These are phyloP conservation scores for Poecilia wingei DNA, from an alignment of 2,797 vertebrate species.

Conservation along the genomic window DNA sequence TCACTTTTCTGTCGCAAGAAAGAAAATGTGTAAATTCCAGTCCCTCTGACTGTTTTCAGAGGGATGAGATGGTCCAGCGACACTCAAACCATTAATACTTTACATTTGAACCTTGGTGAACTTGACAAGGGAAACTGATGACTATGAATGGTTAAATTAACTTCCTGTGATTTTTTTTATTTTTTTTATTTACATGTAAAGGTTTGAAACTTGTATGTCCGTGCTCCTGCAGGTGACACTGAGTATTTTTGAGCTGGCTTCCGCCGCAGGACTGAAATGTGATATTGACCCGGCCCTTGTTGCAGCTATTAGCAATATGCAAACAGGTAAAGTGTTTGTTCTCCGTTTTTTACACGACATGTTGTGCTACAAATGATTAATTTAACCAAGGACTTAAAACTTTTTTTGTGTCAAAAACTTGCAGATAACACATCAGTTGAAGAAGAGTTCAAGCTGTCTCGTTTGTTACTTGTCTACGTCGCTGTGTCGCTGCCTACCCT, in stretches of 20 bases:
- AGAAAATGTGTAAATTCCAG: background rate
- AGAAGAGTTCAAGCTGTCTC: constrained; percentile 91
- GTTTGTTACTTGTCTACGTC: constrained; percentile 90
- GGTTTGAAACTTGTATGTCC: constrained; percentile 2
- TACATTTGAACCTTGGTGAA: background rate
- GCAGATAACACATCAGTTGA: constrained; percentile 87
- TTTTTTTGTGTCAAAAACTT: constrained; percentile 3
- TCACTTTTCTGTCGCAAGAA: background rate
- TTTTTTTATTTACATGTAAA: background rate
- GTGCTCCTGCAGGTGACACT: constrained; percentile 83
- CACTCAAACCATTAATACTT: background rate
- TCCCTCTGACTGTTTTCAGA: background rate
- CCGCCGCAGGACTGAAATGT: constrained; percentile 88
- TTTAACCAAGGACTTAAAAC: background rate
- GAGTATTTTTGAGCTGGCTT: constrained; percentile 88
- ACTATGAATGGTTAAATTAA: background rate
- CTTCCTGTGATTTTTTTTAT: constrained; percentile 1
- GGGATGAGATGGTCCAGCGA: background rate
- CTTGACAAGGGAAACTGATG: constrained; percentile 2
- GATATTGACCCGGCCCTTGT: constrained; percentile 90
- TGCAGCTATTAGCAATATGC: constrained; percentile 81
- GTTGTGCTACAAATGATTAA: background rate
- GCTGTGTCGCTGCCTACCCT: constrained; percentile 89
- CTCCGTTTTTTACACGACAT: background rate
- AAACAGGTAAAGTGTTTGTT: constrained; percentile 79